Evolutionary conservation across 2,113 vertebrate species (phyloP).

Genomic region (Ptychochromis oligacanthus): DNA sequence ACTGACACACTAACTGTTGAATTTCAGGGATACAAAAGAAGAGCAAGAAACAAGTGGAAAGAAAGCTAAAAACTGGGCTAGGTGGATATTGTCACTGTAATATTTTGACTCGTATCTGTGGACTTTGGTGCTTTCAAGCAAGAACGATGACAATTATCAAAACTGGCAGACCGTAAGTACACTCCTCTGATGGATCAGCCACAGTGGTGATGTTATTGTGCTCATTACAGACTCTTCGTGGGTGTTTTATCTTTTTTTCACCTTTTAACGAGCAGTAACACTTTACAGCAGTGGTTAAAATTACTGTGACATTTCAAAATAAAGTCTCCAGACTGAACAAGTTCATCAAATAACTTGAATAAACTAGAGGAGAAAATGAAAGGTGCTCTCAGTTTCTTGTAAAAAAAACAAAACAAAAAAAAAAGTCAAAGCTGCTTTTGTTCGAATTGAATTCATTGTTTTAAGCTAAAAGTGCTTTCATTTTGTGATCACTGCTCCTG

Average conservation of each 20-base stretch:
- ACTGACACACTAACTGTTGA: neutral
- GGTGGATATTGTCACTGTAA: constrained; percentile 8
- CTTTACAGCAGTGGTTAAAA: neutral
- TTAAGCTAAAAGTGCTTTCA: neutral
- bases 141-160: constrained; percentile 79
- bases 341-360: neutral
- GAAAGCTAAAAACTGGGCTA: neutral
- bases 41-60: neutral
- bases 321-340: neutral
- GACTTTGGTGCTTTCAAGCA: constrained; percentile 16
- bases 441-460: neutral
- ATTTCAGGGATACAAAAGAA: neutral
- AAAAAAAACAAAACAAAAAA: too few relatives aligned
- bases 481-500: neutral
- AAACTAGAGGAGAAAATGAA: neutral
- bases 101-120: constrained; percentile 6
- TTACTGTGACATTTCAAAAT: neutral
- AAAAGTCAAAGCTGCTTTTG: neutral
- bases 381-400: neutral
- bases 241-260: neutral
- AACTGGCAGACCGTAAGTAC: constrained; percentile 76
- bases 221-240: neutral
- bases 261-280: neutral
- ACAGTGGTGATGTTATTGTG: neutral
- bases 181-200: neutral